These are phyloP conservation scores for Brenthis ino DNA, from an alignment of 2,888 invertebrate species.

Conservation along the genomic window DNA sequence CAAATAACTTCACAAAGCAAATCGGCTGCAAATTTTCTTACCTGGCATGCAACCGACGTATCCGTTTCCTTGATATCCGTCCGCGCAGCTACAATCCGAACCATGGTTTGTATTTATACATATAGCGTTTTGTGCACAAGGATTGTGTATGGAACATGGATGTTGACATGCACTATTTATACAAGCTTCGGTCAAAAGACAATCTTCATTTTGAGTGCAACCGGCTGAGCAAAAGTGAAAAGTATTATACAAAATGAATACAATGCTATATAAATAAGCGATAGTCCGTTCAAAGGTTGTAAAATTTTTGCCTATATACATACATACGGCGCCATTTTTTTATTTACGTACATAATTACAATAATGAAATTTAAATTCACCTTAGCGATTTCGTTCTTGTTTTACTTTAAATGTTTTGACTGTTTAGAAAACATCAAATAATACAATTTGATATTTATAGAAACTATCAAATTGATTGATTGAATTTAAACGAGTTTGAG, in stretches of 20 bases:
- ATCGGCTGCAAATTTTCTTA: slow-evolving; percentile 55
- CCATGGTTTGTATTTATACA: slow-evolving; percentile 95
- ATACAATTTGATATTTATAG: no score
- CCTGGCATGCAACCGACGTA: slow-evolving; percentile 91
- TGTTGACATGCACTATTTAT: slow-evolving; percentile 92
- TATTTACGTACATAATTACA: no score
- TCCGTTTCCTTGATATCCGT: slow-evolving; percentile 94
- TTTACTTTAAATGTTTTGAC: no score
- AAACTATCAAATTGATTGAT: no score
- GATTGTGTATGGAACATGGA: slow-evolving; percentile 92
- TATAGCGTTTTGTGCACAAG: slow-evolving; percentile 91
- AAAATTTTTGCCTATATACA: not conserved
- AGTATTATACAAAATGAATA: slow-evolving; percentile 23
- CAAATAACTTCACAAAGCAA: not conserved
- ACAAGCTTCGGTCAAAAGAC: slow-evolving; percentile 92
- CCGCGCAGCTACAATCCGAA: slow-evolving; percentile 92
- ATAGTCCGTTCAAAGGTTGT: not conserved
- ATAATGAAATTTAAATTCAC: no score
- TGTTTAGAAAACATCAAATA: no score
- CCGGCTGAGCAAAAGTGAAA: slow-evolving; percentile 84
- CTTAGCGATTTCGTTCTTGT: no score
- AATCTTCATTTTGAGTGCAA: slow-evolving; percentile 94
- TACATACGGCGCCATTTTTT: no score
- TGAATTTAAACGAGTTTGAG: no score
- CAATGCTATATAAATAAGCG: slow-evolving; percentile 30